Evolutionary conservation across 37 sponge, comb jelly and placozoan species (phyloP).

Genomic region (Petrosia ficiformis): DNA sequence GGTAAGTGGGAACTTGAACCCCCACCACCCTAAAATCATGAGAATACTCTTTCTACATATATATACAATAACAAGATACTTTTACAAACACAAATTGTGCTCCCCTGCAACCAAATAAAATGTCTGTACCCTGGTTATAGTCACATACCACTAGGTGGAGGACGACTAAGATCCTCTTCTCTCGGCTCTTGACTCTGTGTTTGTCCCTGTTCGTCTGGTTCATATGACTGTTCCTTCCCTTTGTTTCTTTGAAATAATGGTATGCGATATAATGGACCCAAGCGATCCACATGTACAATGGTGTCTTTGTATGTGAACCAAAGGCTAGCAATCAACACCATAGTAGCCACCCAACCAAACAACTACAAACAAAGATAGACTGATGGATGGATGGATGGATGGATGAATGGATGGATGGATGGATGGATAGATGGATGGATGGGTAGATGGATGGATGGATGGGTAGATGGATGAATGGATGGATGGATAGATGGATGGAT

Average conservation of each 20-base stretch:
- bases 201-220: too few species aligned
- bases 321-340: constrained; percentile 54
- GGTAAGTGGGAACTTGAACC: too few species aligned
- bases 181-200: not conserved
- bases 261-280: constrained; percentile 26
- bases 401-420: not conserved
- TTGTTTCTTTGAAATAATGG: not conserved
- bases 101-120: too few species aligned
- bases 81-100: too few species aligned
- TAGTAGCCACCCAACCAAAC: constrained; percentile 61
- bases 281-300: constrained; percentile 23
- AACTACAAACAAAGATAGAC: constrained; percentile 15
- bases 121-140: too few species aligned
- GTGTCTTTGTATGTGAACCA: constrained; percentile 81
- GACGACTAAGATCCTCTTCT: not conserved
- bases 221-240: not conserved
- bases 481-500: not conserved
- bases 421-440: not conserved
- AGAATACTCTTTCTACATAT: too few species aligned
- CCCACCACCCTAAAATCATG: too few species aligned
- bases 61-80: too few species aligned
- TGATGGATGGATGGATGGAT: not conserved
- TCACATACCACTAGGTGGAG: too few species aligned
- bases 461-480: not conserved
- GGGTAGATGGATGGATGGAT: not conserved